These are phyloP conservation scores for Gallinago paraguaiae DNA, from an alignment of 2,113 vertebrate genomes.

Conservation along the genomic window DNA sequence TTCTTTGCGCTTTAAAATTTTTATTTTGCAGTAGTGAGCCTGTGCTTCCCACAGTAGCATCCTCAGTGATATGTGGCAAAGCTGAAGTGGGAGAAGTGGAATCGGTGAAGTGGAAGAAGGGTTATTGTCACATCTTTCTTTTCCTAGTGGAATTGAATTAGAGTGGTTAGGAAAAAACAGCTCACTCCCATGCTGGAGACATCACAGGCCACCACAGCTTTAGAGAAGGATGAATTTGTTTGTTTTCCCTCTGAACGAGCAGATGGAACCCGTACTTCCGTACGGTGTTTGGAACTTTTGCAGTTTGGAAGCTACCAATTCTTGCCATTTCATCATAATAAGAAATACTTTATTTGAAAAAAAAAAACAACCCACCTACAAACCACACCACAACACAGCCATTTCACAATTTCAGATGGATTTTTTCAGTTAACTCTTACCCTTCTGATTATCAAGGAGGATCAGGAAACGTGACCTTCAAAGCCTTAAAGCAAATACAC, in stretches of 20 bases:
- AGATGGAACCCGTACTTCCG: background rate
- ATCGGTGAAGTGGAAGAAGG: rapidly evolving
- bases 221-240: background rate
- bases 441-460: background rate
- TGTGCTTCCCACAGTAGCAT: background rate
- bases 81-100: background rate
- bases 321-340: background rate
- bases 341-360: background rate
- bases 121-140: background rate
- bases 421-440: background rate
- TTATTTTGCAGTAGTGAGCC: background rate
- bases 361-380: too few relatives aligned
- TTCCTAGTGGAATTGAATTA: background rate
- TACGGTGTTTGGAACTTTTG: background rate
- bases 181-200: background rate
- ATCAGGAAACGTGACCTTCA: background rate
- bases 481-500: background rate
- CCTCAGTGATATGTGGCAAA: background rate
- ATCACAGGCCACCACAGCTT: background rate
- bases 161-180: background rate
- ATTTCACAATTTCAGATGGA: background rate
- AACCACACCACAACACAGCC: background rate
- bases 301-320: background rate
- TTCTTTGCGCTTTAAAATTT: background rate
- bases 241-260: background rate